Percentiles rank a stretch among this genome's conserved stretches.
Conservation (phyloP, 2,888 invertebrate species). For the Cylindroiulus punctatus region DNA sequence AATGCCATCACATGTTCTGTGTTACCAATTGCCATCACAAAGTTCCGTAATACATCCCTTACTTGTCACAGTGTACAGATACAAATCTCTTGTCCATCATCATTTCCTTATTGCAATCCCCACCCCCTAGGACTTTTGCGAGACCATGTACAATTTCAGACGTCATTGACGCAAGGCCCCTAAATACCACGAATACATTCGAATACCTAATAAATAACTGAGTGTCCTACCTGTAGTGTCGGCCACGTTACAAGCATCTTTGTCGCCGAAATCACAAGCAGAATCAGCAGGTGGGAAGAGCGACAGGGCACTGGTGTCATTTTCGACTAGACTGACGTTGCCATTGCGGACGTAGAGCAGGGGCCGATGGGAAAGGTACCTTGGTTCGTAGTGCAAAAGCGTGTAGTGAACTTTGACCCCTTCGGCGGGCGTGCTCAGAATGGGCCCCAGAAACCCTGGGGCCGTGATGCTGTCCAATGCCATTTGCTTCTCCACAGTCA, state of each 20-base stretch:
- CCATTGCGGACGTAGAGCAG: conserved; percentile 54
- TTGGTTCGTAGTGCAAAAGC: conserved; percentile 52
- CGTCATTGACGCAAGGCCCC: too few relatives aligned
- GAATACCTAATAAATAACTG: not conserved
- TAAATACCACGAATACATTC: too few relatives aligned
- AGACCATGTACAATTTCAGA: too few relatives aligned
- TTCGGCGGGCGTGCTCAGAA: conserved; percentile 54
- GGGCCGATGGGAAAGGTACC: conserved; percentile 44
- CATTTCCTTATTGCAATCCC: too few relatives aligned
- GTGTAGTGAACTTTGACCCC: conserved; percentile 56
- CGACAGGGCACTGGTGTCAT: not conserved
- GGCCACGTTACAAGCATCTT: conserved; percentile 20
- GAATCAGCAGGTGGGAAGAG: conserved; percentile 56
- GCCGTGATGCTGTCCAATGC: conserved; percentile 44
- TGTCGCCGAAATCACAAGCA: conserved; percentile 56
- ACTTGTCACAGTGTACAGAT: too few relatives aligned
- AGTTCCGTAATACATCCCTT: too few relatives aligned
- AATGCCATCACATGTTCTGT: too few relatives aligned
- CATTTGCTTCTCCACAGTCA: conserved; percentile 29
- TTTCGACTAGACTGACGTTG: not conserved
- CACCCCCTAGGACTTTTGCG: too few relatives aligned
- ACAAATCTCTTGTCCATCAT: too few relatives aligned
- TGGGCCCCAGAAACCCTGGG: conserved; percentile 56
- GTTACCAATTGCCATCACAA: too few relatives aligned
- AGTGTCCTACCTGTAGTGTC: not conserved